Percentiles rank a stretch among this genome's conserved stretches.
Evolutionary conservation across 2,797 vertebrate genomes (phyloP).

Genomic region (Helicolenus hilgendorfi): DNA sequence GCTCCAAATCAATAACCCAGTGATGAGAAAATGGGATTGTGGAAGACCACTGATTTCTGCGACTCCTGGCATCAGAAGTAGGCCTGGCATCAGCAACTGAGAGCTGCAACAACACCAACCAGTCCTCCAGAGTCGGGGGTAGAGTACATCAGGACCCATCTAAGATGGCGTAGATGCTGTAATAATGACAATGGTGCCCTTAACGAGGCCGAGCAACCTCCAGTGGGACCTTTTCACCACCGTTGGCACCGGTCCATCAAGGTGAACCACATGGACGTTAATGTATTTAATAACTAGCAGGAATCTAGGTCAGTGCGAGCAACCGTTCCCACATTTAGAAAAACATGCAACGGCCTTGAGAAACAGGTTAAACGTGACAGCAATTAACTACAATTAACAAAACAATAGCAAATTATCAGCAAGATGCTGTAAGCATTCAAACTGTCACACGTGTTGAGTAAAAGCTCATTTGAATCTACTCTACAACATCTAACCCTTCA

Average conservation of each 20-base stretch:
- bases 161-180: not conserved
- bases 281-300: not conserved
- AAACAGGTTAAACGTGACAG: not conserved
- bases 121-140: not conserved
- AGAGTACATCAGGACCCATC: not conserved
- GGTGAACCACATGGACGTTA: not conserved
- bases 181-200: not conserved
- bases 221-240: not conserved
- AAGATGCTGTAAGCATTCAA: not conserved
- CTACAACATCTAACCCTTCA: not conserved
- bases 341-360: not conserved
- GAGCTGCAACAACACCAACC: not conserved
- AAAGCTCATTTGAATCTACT: not conserved
- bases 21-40: not conserved
- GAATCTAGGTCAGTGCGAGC: not conserved
- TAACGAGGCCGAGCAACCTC: not conserved
- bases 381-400: not conserved
- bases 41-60: not conserved
- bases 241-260: not conserved
- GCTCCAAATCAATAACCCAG: slow-evolving; percentile 16
- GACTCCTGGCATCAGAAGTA: not conserved
- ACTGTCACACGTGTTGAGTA: not conserved
- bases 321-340: not conserved
- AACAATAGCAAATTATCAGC: not conserved
- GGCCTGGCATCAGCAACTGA: not conserved